Evolutionary conservation across 1,140 invertebrate species (phyloP).

Genomic region (Euwallacea fornicatus): DNA sequence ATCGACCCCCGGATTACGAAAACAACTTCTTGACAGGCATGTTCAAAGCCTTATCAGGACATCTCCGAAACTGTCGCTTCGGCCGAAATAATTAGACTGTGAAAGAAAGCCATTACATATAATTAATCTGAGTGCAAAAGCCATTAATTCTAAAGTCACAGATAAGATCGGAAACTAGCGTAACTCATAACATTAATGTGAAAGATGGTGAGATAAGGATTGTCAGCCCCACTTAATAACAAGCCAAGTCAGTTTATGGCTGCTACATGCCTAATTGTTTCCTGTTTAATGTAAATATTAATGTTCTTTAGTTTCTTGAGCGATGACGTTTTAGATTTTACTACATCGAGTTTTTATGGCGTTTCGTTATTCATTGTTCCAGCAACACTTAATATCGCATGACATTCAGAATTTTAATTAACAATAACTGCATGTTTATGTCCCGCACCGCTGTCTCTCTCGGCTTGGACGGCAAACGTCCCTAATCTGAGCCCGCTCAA

Average conservation of each 20-base stretch:
- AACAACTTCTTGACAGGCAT: background rate
- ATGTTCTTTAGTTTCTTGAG: background rate
- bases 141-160: slow-evolving; percentile 13
- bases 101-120: slow-evolving; percentile 10
- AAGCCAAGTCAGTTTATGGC: slow-evolving; percentile 2
- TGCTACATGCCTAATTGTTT: slow-evolving; percentile 6
- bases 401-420: too few species aligned
- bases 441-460: too few species aligned
- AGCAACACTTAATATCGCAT: too few species aligned
- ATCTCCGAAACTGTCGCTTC: background rate
- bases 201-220: slow-evolving; percentile 11
- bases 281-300: slow-evolving; percentile 14
- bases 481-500: too few species aligned
- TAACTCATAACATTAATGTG: slow-evolving; percentile 18
- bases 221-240: slow-evolving; percentile 13
- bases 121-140: slow-evolving; percentile 17
- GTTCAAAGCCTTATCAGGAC: background rate
- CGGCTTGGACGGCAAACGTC: too few species aligned
- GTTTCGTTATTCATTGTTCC: too few species aligned
- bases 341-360: too few species aligned
- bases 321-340: too few species aligned
- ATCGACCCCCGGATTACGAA: background rate
- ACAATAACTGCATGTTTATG: too few species aligned
- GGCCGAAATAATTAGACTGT: slow-evolving; percentile 9
- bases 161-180: slow-evolving; percentile 12